Base-by-base conservation (phyloP, 2,888 invertebrate species). In the Epinotia nisella region DNA sequence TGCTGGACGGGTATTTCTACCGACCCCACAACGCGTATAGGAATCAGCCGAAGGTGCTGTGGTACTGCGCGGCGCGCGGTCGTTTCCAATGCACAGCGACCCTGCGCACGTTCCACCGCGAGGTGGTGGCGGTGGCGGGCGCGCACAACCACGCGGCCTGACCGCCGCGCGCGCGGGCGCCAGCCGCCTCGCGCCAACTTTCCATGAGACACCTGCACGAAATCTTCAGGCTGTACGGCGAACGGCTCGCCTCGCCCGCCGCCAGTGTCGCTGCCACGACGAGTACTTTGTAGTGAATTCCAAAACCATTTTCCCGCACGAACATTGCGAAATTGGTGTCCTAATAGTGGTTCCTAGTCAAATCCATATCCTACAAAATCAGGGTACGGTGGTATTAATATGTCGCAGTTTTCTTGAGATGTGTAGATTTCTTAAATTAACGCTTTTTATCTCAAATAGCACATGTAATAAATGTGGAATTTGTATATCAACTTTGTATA, bases 1-100 rank as follows among this genome's bases (percentile, higher is more conserved):
- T 86, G 74, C 75, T 87, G 76, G 80, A 89, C 75, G 92, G 92
- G 66, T 92, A 91, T 79, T 80, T 82, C 76, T 93, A 87, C 77
- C 85, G 92, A 13, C 91, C 92, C 2, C 93, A 93, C 81, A 93
- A 93, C 78, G 92, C 90, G 51, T 92, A 93, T 76, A 85, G 93
- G 68, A 91, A 92, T 72, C 88, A 89, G 77, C 88, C 90, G 1
- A 89, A 85, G 76, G 84, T 92, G 51, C 78, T 93, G 61, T 93
- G 93, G 93, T 93, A 93, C 78, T 93, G 93, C 75, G 86, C 88
- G 2, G 84, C 85, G n/a, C 82, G 93, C 59, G 85, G 81, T 75
- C 88, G 84, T 78, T 88, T 82, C 79, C 85, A 87, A 65, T 93
- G 93, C 76, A 78, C 79, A 17, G 92, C 93, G 1, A 89, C 85